Conservation (phyloP, 2,888 invertebrate species). For the Cerastoderma edule region DNA sequence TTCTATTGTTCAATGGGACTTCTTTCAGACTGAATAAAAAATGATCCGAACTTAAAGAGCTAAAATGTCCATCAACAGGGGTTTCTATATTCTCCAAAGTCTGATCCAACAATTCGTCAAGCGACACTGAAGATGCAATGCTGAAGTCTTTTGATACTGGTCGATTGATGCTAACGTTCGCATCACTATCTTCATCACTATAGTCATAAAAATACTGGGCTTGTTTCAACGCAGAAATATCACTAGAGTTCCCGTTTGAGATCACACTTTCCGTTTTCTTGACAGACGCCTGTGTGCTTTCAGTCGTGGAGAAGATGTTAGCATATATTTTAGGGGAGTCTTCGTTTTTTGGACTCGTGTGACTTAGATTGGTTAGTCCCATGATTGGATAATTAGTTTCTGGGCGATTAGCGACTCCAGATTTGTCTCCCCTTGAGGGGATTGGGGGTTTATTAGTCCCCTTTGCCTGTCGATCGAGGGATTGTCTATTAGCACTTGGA, state of each 20-base stretch:
- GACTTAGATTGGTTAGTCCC: conserved; percentile 53
- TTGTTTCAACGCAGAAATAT: conserved; percentile 27
- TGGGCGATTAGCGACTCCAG: conserved; percentile 14
- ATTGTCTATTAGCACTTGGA: conserved; percentile 24
- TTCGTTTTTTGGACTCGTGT: conserved; percentile 55
- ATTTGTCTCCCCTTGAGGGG: conserved; percentile 40
- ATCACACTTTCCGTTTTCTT: not conserved
- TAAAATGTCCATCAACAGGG: conserved; percentile 72
- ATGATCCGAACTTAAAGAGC: conserved; percentile 70
- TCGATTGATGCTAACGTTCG: conserved; percentile 65
- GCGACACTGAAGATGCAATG: conserved; percentile 78
- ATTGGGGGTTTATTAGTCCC: conserved; percentile 34
- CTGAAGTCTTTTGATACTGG: conserved; percentile 75
- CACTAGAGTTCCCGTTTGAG: conserved; percentile 13
- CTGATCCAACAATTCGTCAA: conserved; percentile 79
- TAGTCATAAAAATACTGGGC: conserved; percentile 76
- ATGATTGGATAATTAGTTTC: conserved; percentile 58
- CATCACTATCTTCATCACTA: conserved; percentile 78
- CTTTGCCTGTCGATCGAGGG: not conserved
- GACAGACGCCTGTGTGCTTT: conserved; percentile 21
- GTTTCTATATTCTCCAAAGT: conserved; percentile 71
- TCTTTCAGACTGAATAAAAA: conserved; percentile 49
- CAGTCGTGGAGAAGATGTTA: conserved; percentile 39
- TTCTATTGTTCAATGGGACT: not conserved
- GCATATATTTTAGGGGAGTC: conserved; percentile 40